Base-by-base conservation (phyloP, 2,888 invertebrate genomes). In the Heliconius hortense region DNA sequence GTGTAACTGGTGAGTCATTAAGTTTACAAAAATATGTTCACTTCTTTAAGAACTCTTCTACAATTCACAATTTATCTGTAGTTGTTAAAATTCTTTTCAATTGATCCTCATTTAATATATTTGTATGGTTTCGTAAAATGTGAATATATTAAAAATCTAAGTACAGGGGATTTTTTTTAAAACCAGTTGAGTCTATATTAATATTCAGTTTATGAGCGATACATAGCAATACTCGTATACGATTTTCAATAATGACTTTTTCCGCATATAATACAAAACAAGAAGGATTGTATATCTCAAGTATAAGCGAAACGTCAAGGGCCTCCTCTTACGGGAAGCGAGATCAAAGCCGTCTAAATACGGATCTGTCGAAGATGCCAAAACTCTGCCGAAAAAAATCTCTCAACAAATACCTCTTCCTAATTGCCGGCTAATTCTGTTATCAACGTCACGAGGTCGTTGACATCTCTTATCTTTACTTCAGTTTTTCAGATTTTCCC, bases 361-460 rank as follows among this genome's bases (percentile, higher is more conserved):
- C 28, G 83, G 80, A 69, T 73, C 72, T 59, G 81, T 75, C 76
- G 78, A 63, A 76, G 84, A 82, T 89, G 90, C 90, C 90, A 90
- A 89, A 89, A 80, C 79, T 83, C 87, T 81, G 86, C 86, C 82
- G 79, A 87, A 89, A 88, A 82, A 88, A 84, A 53, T 53, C 21
- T 85, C 82, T 83, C 85, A 84, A 77, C 79, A 85, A 86, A 87
- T 87, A 88, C 79, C 81, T 84, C 86, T 82, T 79, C 81, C 83
- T 84, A 83, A 84, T 83, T 84, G 83, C 82, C 79, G 78, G 79
- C 79, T 81, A 82, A 81, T 82, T 82, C 79, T 77, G 80, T 83
- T 80, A 80, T 81, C 74, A 77, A 82, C 85, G 84, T 85, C 84
- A 84, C 82, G 76, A 78, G 85, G 83, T 86, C 86, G 76, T 77